Evolutionary conservation across 2,113 vertebrate genomes (phyloP).

Genomic region (Dipodomys spectabilis): DNA sequence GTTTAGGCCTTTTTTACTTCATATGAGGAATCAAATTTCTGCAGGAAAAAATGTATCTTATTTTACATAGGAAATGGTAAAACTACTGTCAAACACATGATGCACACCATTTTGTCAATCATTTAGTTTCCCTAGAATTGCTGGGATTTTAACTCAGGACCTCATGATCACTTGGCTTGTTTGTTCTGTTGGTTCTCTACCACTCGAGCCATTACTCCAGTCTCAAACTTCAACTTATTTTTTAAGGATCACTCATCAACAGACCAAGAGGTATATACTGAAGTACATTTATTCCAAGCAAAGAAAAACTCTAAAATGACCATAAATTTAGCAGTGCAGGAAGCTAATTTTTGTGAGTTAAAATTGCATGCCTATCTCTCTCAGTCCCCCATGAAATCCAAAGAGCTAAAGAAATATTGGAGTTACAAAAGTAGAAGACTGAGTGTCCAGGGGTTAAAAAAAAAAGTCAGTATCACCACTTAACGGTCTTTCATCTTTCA

Average conservation of each 20-base stretch:
- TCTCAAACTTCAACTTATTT: background rate
- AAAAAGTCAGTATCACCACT: background rate
- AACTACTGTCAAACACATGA: background rate
- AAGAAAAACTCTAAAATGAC: background rate
- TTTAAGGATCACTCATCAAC: background rate
- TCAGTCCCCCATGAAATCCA: background rate
- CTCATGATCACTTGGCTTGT: no score
- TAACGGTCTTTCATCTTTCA: background rate
- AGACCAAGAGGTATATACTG: conserved; percentile 8
- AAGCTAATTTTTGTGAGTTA: background rate
- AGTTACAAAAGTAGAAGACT: background rate
- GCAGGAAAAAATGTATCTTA: conserved; percentile 75
- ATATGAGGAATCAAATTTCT: conserved; percentile 77
- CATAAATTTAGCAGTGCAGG: background rate
- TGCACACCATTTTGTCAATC: background rate
- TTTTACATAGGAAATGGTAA: background rate
- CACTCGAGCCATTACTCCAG: no score
- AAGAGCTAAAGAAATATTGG: background rate
- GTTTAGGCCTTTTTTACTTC: conserved; percentile 70
- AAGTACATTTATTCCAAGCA: background rate
- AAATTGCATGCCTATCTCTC: background rate
- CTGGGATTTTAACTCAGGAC: no score
- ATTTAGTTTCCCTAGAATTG: no score
- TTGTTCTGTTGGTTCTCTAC: no score
- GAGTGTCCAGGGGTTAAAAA: background rate